phyloP scores from a whole-genome alignment of 2,888 invertebrate species.

The Lamproptera curius region DNA sequence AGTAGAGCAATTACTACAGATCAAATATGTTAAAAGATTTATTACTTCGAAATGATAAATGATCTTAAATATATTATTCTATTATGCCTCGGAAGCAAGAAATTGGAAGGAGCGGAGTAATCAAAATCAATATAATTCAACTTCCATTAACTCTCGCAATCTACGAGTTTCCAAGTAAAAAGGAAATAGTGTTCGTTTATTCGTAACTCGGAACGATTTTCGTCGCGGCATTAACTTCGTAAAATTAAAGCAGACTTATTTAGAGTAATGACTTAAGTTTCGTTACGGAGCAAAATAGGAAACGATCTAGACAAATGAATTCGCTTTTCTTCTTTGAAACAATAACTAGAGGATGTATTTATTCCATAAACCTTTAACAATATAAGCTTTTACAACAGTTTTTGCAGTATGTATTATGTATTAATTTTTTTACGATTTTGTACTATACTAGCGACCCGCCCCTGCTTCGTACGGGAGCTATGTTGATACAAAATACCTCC shows the following conservation, averaged over 20 bases:
- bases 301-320: slow-evolving; percentile 8
- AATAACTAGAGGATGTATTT: not conserved
- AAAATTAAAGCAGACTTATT: slow-evolving; percentile 18
- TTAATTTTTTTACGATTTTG: no score
- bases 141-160: slow-evolving; percentile 8
- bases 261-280: slow-evolving; percentile 17
- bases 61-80: no score
- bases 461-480: no score
- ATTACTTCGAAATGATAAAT: not conserved
- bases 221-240: slow-evolving; percentile 10
- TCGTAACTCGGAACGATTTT: slow-evolving; percentile 15
- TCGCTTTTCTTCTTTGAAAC: slow-evolving; percentile 5
- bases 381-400: no score
- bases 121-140: slow-evolving; percentile 3
- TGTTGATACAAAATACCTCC: no score
- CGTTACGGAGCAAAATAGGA: slow-evolving; percentile 12
- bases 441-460: no score
- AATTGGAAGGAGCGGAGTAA: slow-evolving; percentile 1
- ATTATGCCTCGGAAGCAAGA: not conserved
- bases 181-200: slow-evolving; percentile 11
- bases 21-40: no score
- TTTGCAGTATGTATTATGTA: no score
- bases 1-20: no score
- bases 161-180: slow-evolving; percentile 14
- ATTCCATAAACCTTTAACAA: no score